Conservation (phyloP, 2,888 invertebrate species). For the Mechanitis messenoides region DNA sequence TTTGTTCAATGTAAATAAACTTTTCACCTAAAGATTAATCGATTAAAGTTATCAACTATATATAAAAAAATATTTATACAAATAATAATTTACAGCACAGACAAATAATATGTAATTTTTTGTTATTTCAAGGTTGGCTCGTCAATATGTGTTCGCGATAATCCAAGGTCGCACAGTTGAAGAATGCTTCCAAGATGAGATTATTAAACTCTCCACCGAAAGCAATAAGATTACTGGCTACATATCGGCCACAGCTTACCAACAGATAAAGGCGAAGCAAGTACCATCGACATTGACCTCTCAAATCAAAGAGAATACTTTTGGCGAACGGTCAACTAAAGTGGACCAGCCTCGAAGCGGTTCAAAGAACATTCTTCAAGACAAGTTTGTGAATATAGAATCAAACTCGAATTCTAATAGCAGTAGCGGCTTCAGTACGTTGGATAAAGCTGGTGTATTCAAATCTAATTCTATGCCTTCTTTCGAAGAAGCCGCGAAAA, state of each 20-base stretch:
- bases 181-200: slow-evolving; percentile 76
- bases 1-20: too few species aligned
- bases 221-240: slow-evolving; percentile 69
- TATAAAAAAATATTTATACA: background rate
- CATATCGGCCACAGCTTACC: slow-evolving; percentile 64
- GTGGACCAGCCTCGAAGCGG: slow-evolving; percentile 52
- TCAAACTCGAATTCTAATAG: slow-evolving; percentile 51
- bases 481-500: slow-evolving; percentile 66
- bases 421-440: slow-evolving; percentile 50
- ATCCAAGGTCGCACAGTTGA: slow-evolving; percentile 80
- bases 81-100: background rate
- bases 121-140: slow-evolving; percentile 72
- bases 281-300: slow-evolving; percentile 40
- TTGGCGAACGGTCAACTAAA: slow-evolving; percentile 40
- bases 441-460: slow-evolving; percentile 54
- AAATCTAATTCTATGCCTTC: slow-evolving; percentile 68
- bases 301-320: slow-evolving; percentile 67
- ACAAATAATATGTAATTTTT: slow-evolving; percentile 1
- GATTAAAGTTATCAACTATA: too few species aligned
- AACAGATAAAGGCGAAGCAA: slow-evolving; percentile 50
- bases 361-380: slow-evolving; percentile 67
- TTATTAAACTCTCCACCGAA: slow-evolving; percentile 52
- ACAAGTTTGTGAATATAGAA: slow-evolving; percentile 67
- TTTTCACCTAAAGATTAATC: background rate
- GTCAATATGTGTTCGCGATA: slow-evolving; percentile 79